A percentile compares a stretch with the other conserved stretches of the same genome.
Conservation (phyloP, 2,113 vertebrate genomes). For the Actenoides hombroni region DNA sequence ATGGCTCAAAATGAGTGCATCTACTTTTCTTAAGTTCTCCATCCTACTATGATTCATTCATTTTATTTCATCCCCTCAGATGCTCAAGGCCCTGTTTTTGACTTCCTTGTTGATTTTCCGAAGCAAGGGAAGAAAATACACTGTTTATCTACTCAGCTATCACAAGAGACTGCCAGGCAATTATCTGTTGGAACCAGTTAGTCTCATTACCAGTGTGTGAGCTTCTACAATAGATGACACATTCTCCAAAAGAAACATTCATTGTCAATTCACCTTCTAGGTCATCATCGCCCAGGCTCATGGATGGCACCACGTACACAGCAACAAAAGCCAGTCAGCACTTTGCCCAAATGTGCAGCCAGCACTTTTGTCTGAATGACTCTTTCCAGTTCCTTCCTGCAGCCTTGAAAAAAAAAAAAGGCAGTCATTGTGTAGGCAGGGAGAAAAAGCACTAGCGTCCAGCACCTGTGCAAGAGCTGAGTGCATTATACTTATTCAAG, state of each 20-base stretch:
- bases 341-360: constrained; percentile 36
- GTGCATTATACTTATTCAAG: constrained; percentile 20
- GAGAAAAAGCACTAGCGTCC: neutral
- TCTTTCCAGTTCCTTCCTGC: constrained; percentile 51
- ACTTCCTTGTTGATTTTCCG: neutral
- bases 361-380: constrained; percentile 22
- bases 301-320: neutral
- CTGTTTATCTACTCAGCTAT: constrained; percentile 5
- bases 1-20: neutral
- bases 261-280: constrained; percentile 33
- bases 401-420: neutral
- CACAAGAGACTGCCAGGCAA: neutral
- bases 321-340: constrained; percentile 20
- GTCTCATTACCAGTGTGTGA: neutral
- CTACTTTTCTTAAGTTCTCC: neutral
- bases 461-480: constrained; percentile 59
- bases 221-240: neutral
- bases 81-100: neutral
- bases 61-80: neutral
- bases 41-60: neutral
- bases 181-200: constrained; percentile 4
- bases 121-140: neutral
- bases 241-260: constrained; percentile 19
- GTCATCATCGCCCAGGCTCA: neutral
- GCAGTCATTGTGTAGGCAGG: neutral